Evolutionary conservation across 2,113 vertebrate genomes (phyloP), one percentile per base, ranked within the genome.

Genomic region (Bufo gargarizans): DNA sequence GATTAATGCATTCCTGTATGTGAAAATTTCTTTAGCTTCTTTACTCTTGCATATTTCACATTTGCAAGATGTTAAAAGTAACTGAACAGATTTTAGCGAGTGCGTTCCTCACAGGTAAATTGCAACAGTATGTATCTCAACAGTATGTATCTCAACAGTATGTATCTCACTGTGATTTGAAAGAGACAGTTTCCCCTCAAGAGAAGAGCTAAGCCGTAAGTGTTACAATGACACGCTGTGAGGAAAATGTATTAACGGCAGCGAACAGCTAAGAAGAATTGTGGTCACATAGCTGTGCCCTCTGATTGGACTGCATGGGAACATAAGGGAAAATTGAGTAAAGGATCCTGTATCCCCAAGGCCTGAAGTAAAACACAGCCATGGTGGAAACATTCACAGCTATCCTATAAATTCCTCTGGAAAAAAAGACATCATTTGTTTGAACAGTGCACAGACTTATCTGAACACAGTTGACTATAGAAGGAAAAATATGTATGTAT

Each of bases 401-500:
- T 47, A 65, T 65, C 43, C 79, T 45, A 65, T 61, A 63, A 82
- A 82, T 65, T 82, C 59, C 59, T 82, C 19, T 82, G 59, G 58
- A 82, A 82, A 82, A 67, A 81, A 43, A 58, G 22, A 81, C 78
- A 81, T 81, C 59, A 65, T 82, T 65, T 82, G 80, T 82, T 65
- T 65, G 58, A 82, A 82, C 59, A 65, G 80, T n/a, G 80, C 45
- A 20, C 17, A 45, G 80, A 82, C 59, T 59, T 63, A 61, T 61
- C 79, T 63, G 58, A 47, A 19, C 58, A 63, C 58, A 63, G 33
- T 11, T 20, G 16, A 63, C 56, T 82, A 58, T 58, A 65, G 50
- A 82, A 50, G 59, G 65, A 65, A 63, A 82, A 20, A 82, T 63
- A 82, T 59, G 5, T 59, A 45, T 61, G 65, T 81, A 81, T 59